Conservation (phyloP, 92 coral and sea anemone species). For the Epizoanthus illoricatus region DNA sequence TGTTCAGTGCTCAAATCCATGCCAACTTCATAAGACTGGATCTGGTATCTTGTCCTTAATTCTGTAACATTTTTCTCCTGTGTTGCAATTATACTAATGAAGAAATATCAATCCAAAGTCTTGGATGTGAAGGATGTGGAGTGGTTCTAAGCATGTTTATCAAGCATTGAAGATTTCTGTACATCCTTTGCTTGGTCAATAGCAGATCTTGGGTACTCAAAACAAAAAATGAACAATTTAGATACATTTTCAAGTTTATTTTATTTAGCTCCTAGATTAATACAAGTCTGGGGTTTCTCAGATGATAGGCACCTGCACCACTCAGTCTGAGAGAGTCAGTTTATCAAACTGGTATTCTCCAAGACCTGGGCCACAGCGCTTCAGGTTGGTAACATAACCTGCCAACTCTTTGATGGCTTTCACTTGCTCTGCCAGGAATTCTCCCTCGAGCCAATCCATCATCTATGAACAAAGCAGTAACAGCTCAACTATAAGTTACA, state of each 20-base stretch:
- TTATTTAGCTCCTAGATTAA: conserved; percentile 9
- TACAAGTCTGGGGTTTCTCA: conserved; percentile 22
- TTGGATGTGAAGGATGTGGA: no score
- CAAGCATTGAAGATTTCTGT: no score
- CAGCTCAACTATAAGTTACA: conserved; percentile 8
- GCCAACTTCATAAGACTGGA: no score
- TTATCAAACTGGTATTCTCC: conserved; percentile 98
- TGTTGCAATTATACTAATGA: no score
- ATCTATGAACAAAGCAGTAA: conserved; percentile 55
- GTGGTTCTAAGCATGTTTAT: no score
- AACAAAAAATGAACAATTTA: not conserved
- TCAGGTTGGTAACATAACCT: conserved; percentile 72
- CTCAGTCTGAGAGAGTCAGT: conserved; percentile 74
- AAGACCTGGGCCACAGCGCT: conserved; percentile 94
- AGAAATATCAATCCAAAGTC: no score
- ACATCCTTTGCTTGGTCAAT: no score
- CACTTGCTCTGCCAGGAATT: conserved; percentile 89
- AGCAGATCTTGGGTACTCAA: not conserved
- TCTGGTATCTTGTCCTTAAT: no score
- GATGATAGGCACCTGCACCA: conserved; percentile 6
- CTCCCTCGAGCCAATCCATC: conserved; percentile 86
- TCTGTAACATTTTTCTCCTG: no score
- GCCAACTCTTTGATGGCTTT: conserved; percentile 85
- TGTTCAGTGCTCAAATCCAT: no score
- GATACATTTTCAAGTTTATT: not conserved